Evolutionary conservation across 2,113 vertebrate species (phyloP), one percentile per base, ranked within the genome.

Genomic region (Amia ocellicauda): DNA sequence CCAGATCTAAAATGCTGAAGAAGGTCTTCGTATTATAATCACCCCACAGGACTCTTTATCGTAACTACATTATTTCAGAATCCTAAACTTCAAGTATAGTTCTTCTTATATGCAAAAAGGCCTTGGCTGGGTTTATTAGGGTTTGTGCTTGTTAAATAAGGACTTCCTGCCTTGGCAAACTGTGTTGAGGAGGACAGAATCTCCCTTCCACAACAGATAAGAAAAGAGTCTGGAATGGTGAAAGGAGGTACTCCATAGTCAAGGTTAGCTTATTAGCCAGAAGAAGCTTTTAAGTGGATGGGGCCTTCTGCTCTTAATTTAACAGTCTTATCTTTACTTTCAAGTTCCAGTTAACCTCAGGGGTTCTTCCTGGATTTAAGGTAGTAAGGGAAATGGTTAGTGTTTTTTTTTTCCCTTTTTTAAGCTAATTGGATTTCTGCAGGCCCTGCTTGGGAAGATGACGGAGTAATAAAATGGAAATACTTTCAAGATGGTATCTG

Each of bases 401-500:
- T 11, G 51, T 9, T 31, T 31, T 36, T 57, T n/a, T 74, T 69
- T 60, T 27, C 71, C 77, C 69, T 53, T 69, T 73, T 76, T 75
- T 63, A 78, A 83, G 76, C 80, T 85, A 85, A 86, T 88, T 86
- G 84, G 82, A 83, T 85, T 85, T 68, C 47, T 73, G 62, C 62
- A 68, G 79, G 76, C 66, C 62, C 64, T 28, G 62, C 79, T 71
- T 23, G 41, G 71, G 66, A 74, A 78, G 72, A 83, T 80, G 83
- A 81, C 82, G 71, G 77, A 55, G 64, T 67, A 74, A 70, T 72
- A 75, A 84, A 82, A 83, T 82, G 80, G 79, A 88, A 86, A 85
- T 86, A 63, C 86, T 85, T 85, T 83, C 69, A 75, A 85, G 80
- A 85, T 86, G 82, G 71, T 83, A 86, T 86, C 82, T 83, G 84